Evolutionary conservation across 2,797 vertebrate genomes (phyloP), one percentile per base, ranked within the genome.

Genomic region (Onychomys leucogaster): DNA sequence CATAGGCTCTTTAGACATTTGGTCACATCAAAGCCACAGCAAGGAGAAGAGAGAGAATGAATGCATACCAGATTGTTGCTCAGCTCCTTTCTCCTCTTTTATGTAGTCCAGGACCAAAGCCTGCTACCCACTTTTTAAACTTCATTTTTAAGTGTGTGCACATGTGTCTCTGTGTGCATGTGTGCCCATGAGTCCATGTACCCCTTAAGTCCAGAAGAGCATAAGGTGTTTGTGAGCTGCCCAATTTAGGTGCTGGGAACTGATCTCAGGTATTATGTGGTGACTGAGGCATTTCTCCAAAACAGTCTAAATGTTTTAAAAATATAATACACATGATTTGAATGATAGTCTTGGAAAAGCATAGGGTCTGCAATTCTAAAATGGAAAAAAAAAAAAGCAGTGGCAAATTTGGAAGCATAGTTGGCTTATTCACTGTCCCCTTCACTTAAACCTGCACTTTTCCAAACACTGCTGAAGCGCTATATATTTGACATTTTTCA

Each of bases 281-380:
- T 61, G 41, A 61, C 81, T 29, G 37, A 29, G 14, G 43, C 14
- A 41, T 61, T 83, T 43, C 57, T 19, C 37, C 25, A 41, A 16
- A 57, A 43, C 34, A 43, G n/a, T 67, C 11, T 16, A 25, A 1
- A 55, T 87, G 29, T 52, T 93, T 95, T 71, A 65, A 91, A 25
- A 43, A 61, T 17, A 29, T 81, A 37, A 59, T 73, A 16, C 3
- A 9, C 10, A 17, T 52, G 61, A 10, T 76, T 95, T 87, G 34
- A 96, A 91, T 90, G 29, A 46, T 65, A 71, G 23, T 84, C 76
- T 94, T 83, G 46, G 17, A 81, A 80, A 94, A 90, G 21, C 37
- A n/a, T 16, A 71, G 37, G 13, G 49, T 46, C 29, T 21, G 25
- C 76, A 27, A 67, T 61, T 55, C 83, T 65, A n/a, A 84, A 78